Base-by-base conservation (phyloP, 1,140 invertebrate genomes). In the Drosophila sechellia region DNA sequence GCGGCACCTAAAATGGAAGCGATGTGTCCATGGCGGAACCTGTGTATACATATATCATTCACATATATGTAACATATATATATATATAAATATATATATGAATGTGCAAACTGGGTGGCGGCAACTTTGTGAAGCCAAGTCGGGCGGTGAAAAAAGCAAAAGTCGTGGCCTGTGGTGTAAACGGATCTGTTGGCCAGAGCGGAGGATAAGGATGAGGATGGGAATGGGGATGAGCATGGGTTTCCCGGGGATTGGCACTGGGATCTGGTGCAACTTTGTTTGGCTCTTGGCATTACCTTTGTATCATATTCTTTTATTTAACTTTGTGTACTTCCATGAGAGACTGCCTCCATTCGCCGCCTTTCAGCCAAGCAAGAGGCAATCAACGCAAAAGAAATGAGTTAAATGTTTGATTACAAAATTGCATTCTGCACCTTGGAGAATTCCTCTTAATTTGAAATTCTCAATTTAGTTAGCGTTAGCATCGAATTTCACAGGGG, bases 1-100 rank as follows among this genome's bases (percentile, higher is more conserved):
- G 61, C 69, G 81, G 42, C 61, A 85, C 81, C 81, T 86, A 86
- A 86, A 85, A 85, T 74, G 73, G 81, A 76, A 65, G 68, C 79
- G 79, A 61, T 73, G 79, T 86, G 63, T 68, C 55, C 53, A 59
- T 85, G 72, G 52, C 56, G 75, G 49, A 25, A 54, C 42, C 40
- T 55, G 49, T 55, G 15, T 48, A 56, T 77, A 81, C 77, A 79
- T 77, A 81, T 81, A 79, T 63, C 79, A 81, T 61, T 56, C 54
- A 46, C 54, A 79, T 59, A 72, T 63, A 61, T 42, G 31, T 31
- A 31, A 31, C 31, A 61, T 54, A 64, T 56, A 45, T 69, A 48
- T 63, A 13, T 40, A 55, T 66, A 20, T 20, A 11, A 11, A 11
- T 20, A 43, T 43, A 46, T 59, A 59, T 71, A 20, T 64, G n/a